A percentile compares a stretch with the other conserved stretches of the same genome.
Evolutionary conservation across 2,113 vertebrate species (phyloP).

Genomic region (Petromus typicus): DNA sequence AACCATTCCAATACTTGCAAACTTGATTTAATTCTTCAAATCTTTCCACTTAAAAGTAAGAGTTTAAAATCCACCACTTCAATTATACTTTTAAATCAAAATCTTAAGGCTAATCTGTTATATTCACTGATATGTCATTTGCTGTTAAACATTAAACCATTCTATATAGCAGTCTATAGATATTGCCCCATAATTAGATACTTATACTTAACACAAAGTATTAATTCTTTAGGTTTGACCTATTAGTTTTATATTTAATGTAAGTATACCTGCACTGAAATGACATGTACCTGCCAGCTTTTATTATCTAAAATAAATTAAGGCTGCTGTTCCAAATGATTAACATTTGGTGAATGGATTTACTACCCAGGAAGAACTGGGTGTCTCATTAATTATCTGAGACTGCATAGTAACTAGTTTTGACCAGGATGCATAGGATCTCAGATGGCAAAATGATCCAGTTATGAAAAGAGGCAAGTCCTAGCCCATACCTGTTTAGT

Average conservation of each 20-base stretch:
- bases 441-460: background rate
- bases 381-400: background rate
- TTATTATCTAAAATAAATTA: constrained; percentile 43
- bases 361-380: background rate
- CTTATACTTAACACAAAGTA: background rate
- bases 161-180: background rate
- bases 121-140: constrained; percentile 3
- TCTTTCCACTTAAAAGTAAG: constrained; percentile 66
- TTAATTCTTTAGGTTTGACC: background rate
- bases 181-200: constrained; percentile 31
- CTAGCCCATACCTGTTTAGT: background rate
- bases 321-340: background rate
- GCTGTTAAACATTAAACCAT: constrained; percentile 37
- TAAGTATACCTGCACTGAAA: constrained; percentile 7
- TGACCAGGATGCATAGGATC: background rate
- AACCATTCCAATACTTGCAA: constrained; percentile 56
- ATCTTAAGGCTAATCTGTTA: constrained; percentile 60
- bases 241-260: constrained; percentile 31
- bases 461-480: background rate
- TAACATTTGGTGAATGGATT: background rate
- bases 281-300: background rate
- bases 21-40: constrained; percentile 73
- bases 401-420: background rate
- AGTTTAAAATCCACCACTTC: constrained; percentile 69
- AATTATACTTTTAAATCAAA: constrained; percentile 63